These are phyloP conservation scores for Brachionus rotundiformis DNA, from an alignment of 1,140 invertebrate genomes.

Conservation along the genomic window DNA sequence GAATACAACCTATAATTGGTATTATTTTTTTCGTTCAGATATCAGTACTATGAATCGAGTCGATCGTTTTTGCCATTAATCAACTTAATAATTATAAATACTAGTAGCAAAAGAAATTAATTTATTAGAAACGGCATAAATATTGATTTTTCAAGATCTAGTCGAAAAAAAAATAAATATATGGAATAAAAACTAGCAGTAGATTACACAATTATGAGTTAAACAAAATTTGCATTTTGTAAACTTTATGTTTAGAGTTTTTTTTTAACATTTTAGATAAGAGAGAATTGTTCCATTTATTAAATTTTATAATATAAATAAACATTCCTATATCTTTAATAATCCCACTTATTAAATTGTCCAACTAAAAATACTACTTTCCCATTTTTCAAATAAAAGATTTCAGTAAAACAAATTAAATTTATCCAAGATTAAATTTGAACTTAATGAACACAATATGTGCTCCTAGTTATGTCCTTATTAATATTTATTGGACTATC, in stretches of 20 bases:
- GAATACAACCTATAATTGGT: background rate
- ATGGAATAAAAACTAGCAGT: slow-evolving; percentile 5
- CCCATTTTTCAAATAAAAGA: background rate
- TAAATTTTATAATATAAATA: background rate
- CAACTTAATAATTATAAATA: slow-evolving; percentile 40
- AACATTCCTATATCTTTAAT: background rate
- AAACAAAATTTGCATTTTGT: slow-evolving; percentile 2
- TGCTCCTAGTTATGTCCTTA: no score
- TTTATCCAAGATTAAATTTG: background rate
- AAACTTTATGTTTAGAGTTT: background rate
- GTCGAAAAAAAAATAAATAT: slow-evolving; percentile 24
- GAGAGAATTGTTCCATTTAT: slow-evolving; percentile 13
- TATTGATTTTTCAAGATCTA: slow-evolving; percentile 51
- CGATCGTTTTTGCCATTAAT: slow-evolving; percentile 40
- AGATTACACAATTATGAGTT: slow-evolving; percentile 34
- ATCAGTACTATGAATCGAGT: background rate
- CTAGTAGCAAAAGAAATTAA: slow-evolving; percentile 33
- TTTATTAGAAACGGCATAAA: slow-evolving; percentile 52
- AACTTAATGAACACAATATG: no score
- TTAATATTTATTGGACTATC: no score
- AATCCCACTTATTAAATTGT: background rate
- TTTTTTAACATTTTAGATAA: background rate
- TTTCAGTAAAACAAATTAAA: background rate
- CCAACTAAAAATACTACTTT: background rate
- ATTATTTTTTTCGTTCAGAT: slow-evolving; percentile 10